Evolutionary conservation across 2,888 invertebrate species (phyloP).

Genomic region (Tetranychus piercei): DNA sequence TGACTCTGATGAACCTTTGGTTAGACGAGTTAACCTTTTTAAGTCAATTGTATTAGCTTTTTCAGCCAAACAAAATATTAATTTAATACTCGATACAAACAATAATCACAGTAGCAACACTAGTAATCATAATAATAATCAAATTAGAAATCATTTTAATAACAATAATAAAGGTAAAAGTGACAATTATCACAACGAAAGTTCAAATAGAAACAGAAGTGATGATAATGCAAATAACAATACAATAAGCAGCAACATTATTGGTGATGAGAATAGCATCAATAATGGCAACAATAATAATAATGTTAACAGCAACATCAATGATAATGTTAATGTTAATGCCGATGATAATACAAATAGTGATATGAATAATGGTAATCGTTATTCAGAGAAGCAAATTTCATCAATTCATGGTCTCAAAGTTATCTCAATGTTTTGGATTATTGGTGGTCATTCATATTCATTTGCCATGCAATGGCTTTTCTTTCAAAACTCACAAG

Average conservation of each 20-base stretch:
- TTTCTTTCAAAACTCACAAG: conserved; percentile 27
- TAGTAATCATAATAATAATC: not conserved
- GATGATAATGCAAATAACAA: not conserved
- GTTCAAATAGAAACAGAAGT: not conserved
- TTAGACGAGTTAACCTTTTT: not conserved
- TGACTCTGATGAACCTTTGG: not conserved
- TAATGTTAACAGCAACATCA: not conserved
- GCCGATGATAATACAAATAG: too few relatives aligned
- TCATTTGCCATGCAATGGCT: conserved; percentile 25
- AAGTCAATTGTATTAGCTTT: conserved; percentile 1
- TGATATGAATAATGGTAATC: too few relatives aligned
- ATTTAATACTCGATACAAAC: conserved; percentile 3
- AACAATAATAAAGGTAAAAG: not conserved
- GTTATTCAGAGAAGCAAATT: conserved; percentile 13
- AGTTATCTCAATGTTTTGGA: conserved; percentile 26
- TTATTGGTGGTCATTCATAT: conserved; percentile 26
- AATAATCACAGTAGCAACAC: not conserved
- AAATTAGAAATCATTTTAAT: not conserved
- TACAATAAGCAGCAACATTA: not conserved
- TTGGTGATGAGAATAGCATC: not conserved
- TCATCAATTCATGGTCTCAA: conserved; percentile 24
- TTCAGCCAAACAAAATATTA: conserved; percentile 4
- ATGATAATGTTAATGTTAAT: not conserved
- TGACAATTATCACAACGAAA: not conserved
- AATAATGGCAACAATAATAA: not conserved